Conservation (phyloP, 2,797 vertebrate species). For the Cuculus canorus region DNA sequence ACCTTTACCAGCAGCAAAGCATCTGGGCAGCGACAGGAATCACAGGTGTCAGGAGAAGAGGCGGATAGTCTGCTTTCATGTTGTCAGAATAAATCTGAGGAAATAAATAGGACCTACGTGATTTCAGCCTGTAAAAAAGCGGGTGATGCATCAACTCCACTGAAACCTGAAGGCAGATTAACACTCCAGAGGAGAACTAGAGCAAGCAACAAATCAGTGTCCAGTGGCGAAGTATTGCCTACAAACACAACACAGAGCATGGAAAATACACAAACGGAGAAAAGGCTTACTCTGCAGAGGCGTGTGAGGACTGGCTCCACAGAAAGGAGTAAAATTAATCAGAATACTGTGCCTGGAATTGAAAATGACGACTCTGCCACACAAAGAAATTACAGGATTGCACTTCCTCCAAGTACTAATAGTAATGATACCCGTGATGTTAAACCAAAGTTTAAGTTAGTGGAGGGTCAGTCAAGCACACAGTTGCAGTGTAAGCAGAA, state of each 20-base stretch:
- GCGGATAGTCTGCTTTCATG: slow-evolving; percentile 15
- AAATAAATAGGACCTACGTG: slow-evolving; percentile 84
- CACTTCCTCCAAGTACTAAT: slow-evolving; percentile 46
- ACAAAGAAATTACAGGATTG: slow-evolving; percentile 25
- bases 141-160: neutral
- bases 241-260: slow-evolving; percentile 1
- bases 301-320: slow-evolving; percentile 68
- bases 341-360: neutral
- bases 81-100: slow-evolving; percentile 66
- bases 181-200: slow-evolving; percentile 84
- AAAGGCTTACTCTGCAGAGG: slow-evolving; percentile 79
- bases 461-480: slow-evolving; percentile 33
- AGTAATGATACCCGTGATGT: neutral
- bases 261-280: slow-evolving; percentile 65
- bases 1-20: neutral
- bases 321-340: slow-evolving; percentile 50
- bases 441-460: slow-evolving; percentile 31
- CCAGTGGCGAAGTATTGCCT: slow-evolving; percentile 31
- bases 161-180: slow-evolving; percentile 62
- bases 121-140: slow-evolving; percentile 78
- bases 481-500: slow-evolving; percentile 15
- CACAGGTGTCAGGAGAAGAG: slow-evolving; percentile 16
- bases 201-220: slow-evolving; percentile 44
- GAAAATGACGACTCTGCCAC: neutral
- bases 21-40: neutral